Evolutionary conservation across 2,797 vertebrate species (phyloP).

Genomic region (Forpus xanthops): DNA sequence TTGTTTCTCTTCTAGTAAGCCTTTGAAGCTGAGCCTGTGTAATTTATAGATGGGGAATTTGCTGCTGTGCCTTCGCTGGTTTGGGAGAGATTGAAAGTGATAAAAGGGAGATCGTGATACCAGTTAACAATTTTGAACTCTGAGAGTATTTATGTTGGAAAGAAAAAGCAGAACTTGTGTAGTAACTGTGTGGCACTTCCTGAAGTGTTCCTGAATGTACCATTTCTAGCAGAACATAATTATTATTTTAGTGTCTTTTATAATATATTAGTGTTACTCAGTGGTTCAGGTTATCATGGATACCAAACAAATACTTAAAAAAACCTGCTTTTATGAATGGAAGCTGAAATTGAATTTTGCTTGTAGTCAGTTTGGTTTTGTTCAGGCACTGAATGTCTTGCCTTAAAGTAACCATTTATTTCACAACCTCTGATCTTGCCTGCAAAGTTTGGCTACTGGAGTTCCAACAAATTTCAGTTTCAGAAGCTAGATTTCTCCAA

Average conservation of each 20-base stretch:
- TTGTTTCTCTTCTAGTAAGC: background rate
- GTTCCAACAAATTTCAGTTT: background rate
- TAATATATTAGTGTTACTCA: background rate
- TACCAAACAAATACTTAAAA: background rate
- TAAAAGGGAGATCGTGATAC: background rate
- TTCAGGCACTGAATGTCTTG: background rate
- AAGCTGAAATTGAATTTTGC: background rate
- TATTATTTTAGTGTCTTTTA: background rate
- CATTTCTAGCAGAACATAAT: background rate
- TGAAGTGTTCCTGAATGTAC: background rate
- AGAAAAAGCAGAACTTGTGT: background rate
- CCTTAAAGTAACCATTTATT: background rate
- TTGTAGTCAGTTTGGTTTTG: background rate
- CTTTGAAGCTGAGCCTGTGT: background rate
- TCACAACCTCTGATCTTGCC: background rate
- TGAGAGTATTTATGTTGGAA: background rate
- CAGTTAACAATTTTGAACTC: background rate
- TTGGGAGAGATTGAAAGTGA: background rate
- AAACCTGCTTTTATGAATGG: constrained; percentile 11
- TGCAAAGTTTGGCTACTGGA: background rate
- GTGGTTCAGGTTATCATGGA: background rate
- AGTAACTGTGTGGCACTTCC: background rate
- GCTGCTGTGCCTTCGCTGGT: background rate
- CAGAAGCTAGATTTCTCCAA: background rate
- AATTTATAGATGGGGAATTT: background rate